phyloP scores from a whole-genome alignment of 2,888 invertebrate species.

The Euplexia lucipara region DNA sequence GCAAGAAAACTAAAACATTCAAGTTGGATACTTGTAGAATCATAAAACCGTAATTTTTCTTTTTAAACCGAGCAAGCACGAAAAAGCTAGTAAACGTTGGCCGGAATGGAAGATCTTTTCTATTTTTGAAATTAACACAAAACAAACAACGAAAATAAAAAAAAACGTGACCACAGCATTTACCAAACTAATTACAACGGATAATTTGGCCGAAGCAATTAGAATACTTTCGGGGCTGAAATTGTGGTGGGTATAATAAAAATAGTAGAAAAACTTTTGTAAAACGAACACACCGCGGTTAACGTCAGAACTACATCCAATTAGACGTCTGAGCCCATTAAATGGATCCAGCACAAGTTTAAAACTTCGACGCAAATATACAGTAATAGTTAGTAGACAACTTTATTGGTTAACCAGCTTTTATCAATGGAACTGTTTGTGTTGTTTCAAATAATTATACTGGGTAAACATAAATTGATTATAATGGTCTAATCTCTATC shows the following conservation, averaged over 20 bases:
- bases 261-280: slow-evolving; percentile 51
- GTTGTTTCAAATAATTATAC: slow-evolving; percentile 26
- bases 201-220: slow-evolving; percentile 53
- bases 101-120: slow-evolving; percentile 17
- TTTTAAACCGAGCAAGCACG: slow-evolving; percentile 4
- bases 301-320: slow-evolving; percentile 68
- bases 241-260: slow-evolving; percentile 32
- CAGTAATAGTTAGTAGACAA: slow-evolving; percentile 45
- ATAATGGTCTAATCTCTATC: slow-evolving; percentile 8
- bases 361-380: slow-evolving; percentile 48
- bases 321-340: slow-evolving; percentile 66
- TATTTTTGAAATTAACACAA: slow-evolving; percentile 28
- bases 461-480: slow-evolving; percentile 15
- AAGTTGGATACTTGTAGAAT: too few relatives aligned
- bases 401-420: slow-evolving; percentile 55
- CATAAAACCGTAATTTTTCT: too few relatives aligned
- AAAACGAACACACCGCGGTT: slow-evolving; percentile 61
- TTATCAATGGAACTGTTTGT: slow-evolving; percentile 39
- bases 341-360: slow-evolving; percentile 50
- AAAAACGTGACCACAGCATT: slow-evolving; percentile 27
- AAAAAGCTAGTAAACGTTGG: slow-evolving; percentile 10
- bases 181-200: slow-evolving; percentile 47
- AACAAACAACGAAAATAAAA: slow-evolving; percentile 4
- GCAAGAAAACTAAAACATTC: too few relatives aligned
- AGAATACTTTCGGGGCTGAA: slow-evolving; percentile 44